A percentile compares a stretch with the other conserved stretches of the same genome.
Evolutionary conservation across 1,140 invertebrate species (phyloP).

Genomic region (Drosophila tristis): DNA sequence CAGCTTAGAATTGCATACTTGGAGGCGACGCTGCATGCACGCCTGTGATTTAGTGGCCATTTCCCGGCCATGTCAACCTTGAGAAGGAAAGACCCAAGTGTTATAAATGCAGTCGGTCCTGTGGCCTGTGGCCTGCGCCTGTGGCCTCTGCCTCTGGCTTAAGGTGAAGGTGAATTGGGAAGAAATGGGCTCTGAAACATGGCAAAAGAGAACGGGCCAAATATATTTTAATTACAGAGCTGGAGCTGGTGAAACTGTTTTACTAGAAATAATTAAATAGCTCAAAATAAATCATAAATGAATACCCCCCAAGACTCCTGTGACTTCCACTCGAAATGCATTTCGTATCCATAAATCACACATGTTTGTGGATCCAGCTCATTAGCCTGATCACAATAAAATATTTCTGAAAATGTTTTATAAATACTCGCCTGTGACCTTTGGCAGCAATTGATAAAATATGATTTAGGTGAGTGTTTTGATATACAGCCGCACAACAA

Average conservation of each 20-base stretch:
- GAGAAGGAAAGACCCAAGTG: slow-evolving; percentile 25
- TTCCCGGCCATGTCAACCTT: slow-evolving; percentile 20
- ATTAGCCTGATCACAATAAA: slow-evolving; percentile 33
- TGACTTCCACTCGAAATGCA: no score
- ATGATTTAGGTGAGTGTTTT: slow-evolving; percentile 72
- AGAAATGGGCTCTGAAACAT: no score
- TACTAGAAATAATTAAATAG: no score
- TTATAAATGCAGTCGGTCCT: slow-evolving; percentile 12
- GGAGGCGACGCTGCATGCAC: slow-evolving; percentile 46
- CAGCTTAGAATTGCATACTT: slow-evolving; percentile 46
- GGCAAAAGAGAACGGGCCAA: no score
- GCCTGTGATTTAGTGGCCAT: slow-evolving; percentile 46
- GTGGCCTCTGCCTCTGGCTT: background rate
- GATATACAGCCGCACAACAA: slow-evolving; percentile 55
- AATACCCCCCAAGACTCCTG: no score
- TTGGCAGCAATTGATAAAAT: slow-evolving; percentile 63
- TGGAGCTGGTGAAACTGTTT: no score
- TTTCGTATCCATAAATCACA: no score
- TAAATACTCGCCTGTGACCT: slow-evolving; percentile 26
- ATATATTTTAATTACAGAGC: no score
- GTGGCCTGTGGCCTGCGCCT: no score
- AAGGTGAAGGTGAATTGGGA: slow-evolving; percentile 20
- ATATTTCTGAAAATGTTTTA: background rate
- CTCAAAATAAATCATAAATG: no score
- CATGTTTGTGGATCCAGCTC: background rate